Evolutionary conservation across 2,113 vertebrate genomes (phyloP).

Genomic region (Epinephelus cyanopodus): DNA sequence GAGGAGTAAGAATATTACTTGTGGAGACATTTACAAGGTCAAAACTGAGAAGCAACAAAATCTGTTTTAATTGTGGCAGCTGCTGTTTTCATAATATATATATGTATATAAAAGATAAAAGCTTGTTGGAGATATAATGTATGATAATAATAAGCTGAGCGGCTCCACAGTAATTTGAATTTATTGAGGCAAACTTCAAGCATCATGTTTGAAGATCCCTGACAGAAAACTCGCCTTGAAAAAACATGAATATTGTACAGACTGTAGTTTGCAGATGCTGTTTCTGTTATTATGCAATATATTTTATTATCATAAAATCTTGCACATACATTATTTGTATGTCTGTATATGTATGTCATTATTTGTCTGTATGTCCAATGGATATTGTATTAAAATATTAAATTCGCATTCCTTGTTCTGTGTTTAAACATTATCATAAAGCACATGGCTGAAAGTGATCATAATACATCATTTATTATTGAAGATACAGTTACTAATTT

Average conservation of each 20-base stretch:
- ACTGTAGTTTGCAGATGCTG: not conserved
- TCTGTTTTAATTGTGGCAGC: not conserved
- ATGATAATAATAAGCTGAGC: conserved; percentile 4
- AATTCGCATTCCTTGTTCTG: not conserved
- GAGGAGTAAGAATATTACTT: not conserved
- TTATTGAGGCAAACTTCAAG: conserved; percentile 5
- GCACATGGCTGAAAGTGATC: not conserved
- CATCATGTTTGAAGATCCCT: not conserved
- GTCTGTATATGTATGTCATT: not conserved
- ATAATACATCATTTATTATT: not conserved
- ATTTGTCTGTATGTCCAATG: not conserved
- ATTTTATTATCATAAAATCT: not conserved
- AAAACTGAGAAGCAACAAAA: not conserved
- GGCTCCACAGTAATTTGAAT: not conserved
- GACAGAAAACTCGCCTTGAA: not conserved
- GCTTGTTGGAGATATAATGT: not conserved
- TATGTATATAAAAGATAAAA: not conserved
- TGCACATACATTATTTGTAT: not conserved
- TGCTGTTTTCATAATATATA: conserved; percentile 20
- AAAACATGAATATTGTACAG: not conserved
- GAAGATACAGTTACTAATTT: not conserved
- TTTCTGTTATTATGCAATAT: not conserved
- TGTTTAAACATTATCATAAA: not conserved
- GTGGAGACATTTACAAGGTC: not conserved
- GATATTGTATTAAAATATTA: not conserved